Conservation (phyloP, 2,888 invertebrate genomes). For the Lucinisca nassula region DNA sequence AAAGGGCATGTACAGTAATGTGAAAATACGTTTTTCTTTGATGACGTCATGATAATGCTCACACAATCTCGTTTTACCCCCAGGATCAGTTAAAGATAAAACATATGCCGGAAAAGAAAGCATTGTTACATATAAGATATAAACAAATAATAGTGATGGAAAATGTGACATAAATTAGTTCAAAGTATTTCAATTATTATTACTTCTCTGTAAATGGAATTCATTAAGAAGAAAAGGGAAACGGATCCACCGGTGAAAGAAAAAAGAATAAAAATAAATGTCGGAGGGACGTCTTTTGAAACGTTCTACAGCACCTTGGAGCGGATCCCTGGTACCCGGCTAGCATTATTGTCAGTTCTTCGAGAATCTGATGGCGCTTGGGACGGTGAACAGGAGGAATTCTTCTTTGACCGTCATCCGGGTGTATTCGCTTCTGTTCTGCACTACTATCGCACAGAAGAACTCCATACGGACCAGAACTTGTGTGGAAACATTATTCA, state of each 20-base stretch:
- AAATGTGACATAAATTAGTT: not conserved
- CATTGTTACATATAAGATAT: not conserved
- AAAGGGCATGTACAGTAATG: no score
- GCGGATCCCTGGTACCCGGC: constrained; percentile 82
- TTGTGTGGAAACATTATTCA: constrained; percentile 87
- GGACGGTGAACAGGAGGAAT: constrained; percentile 82
- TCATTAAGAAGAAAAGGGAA: constrained; percentile 68
- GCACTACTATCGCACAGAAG: constrained; percentile 85
- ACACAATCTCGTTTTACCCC: no score
- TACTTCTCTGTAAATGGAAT: constrained; percentile 63
- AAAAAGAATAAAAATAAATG: constrained; percentile 80
- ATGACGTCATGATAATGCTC: no score
- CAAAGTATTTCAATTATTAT: not conserved
- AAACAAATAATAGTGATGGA: not conserved
- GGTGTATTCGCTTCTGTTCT: constrained; percentile 84
- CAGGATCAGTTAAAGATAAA: no score
- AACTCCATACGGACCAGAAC: constrained; percentile 86
- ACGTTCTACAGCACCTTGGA: constrained; percentile 83
- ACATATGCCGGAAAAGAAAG: no score
- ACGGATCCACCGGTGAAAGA: constrained; percentile 55
- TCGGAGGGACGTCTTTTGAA: constrained; percentile 85
- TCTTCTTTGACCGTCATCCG: constrained; percentile 87
- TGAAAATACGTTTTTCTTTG: no score
- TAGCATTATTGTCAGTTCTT: constrained; percentile 82
- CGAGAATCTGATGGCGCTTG: constrained; percentile 84